Evolutionary conservation across 2,888 invertebrate genomes (phyloP).

Genomic region (Andrena trimmerana): DNA sequence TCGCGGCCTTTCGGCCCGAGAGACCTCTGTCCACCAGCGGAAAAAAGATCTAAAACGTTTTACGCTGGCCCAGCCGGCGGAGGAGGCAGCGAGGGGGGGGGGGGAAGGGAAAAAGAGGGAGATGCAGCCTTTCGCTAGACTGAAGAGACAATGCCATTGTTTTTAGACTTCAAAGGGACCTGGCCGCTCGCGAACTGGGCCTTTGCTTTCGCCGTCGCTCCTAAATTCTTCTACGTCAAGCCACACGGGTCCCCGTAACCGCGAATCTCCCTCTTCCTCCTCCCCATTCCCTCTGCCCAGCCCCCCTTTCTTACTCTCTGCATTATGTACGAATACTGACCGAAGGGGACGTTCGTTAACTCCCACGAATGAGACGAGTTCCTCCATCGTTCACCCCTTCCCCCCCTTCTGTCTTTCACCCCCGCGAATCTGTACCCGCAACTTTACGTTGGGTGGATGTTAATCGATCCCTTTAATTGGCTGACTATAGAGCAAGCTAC

Average conservation of each 20-base stretch:
- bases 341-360: slow-evolving; percentile 82
- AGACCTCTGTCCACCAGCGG: slow-evolving; percentile 70
- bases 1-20: slow-evolving; percentile 69
- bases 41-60: slow-evolving; percentile 78
- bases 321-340: slow-evolving; percentile 78
- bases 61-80: slow-evolving; percentile 51
- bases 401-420: slow-evolving; percentile 2
- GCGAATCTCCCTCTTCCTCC: slow-evolving; percentile 65
- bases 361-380: slow-evolving; percentile 59
- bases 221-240: slow-evolving; percentile 85
- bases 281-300: slow-evolving; percentile 32
- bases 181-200: slow-evolving; percentile 83
- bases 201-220: slow-evolving; percentile 84
- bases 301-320: slow-evolving; percentile 59
- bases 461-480: slow-evolving; percentile 63
- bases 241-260: slow-evolving; percentile 75
- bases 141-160: slow-evolving; percentile 85
- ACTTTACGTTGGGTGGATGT: slow-evolving; percentile 43
- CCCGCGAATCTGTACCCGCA: slow-evolving; percentile 21
- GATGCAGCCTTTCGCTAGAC: slow-evolving; percentile 80
- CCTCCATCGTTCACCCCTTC: slow-evolving; percentile 22
- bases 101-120: slow-evolving; percentile 62
- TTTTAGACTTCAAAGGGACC: slow-evolving; percentile 85
- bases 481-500: background rate
- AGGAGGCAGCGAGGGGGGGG: slow-evolving; percentile 65